Base-by-base conservation (phyloP, 1,140 invertebrate species). In the Aphelenchoides besseyi region DNA sequence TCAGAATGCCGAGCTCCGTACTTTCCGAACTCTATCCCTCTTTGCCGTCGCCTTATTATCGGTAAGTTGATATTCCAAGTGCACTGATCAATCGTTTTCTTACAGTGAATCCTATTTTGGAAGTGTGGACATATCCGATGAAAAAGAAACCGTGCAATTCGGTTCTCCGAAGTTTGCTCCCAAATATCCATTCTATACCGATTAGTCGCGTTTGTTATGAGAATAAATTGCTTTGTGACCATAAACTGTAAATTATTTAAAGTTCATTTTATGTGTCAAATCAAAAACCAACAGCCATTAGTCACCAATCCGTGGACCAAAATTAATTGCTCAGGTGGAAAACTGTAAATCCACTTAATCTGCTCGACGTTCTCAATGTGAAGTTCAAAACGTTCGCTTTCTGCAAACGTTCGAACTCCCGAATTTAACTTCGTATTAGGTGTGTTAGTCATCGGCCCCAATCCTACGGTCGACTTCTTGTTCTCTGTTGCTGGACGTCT, bases 1-100 rank as follows among this genome's bases (percentile, higher is more conserved):
- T 84, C 32, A 64, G 82, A 63, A 83, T 83, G 82, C 82, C 82
- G 2, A 81, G 78, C 28, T 83, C 82, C 1, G 82, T 83, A 54
- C 72, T 83, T 18, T 77, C 70, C 52, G 82, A 83, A 62, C 59
- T 83, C 26, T 83, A 83, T 61, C 82, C 82, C 1, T 72, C 76
- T 18, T 71, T 83, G 70, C 83, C 82, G 8, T 71, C 67, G 48
- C 82, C 82, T 2, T 83, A 82, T 70, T 83, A 84, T 59, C 82
- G 71, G 81, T 84, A 48, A 37, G 72, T 52, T 18, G 26, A 69
- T 23, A 29, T 28, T 73, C 61, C 1, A 52, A 54, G 16, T 9
- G 18, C 18, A 2, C 36, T 37, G 2, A 52, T 32, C 18, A 29
- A 53, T 53, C 1, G 36, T 26, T 61, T 68, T 71, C 73, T 71